Evolutionary conservation across 2,113 vertebrate species (phyloP), one percentile per base, ranked within the genome.

Genomic region (Pteruthius melanotis): DNA sequence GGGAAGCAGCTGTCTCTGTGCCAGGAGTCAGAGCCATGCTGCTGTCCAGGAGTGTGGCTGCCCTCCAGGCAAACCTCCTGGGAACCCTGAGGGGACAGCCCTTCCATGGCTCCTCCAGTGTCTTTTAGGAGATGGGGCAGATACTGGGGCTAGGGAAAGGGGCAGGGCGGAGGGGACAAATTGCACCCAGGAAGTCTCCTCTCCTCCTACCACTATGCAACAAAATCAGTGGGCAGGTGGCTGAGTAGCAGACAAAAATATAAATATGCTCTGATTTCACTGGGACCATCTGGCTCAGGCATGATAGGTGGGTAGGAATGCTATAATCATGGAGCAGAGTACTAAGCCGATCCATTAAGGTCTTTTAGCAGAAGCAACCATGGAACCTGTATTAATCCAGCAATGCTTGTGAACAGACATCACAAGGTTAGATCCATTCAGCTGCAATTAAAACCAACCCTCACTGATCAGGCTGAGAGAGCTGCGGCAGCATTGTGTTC

Each of bases 321-420:
- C 91, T 92, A 80, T 96, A 95, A 97, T 97, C 95, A 91, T 8
- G 23, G 85, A 94, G 93, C 94, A 88, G 42, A 68, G 74, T 77
- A 83, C 85, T 85, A 91, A 93, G 69, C 83, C 31, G 94, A 93
- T 95, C 96, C 97, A 98, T 97, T 97, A 97, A 96, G 94, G 92
- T 95, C 94, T 97, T 97, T 97, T 74, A 97, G 94, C 54, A 81
- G 87, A 94, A 83, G 79, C 87, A 23, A 18, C 88, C 70, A 79
- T n/a, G 49, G 90, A 92, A 93, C 94, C 94, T 83, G 47, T 83
- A 88, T 81, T 92, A 94, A 95, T 90, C 95, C 83, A 27, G 79
- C 85, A 66, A 80, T 2, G 77, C 81, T 94, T 44, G 23, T 85
- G 96, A 83, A 44, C 76, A 88, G 91, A 85, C 94, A 87, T 87